Evolutionary conservation across 2,888 invertebrate genomes (phyloP).

Genomic region (Coronaproctus castanopsis): DNA sequence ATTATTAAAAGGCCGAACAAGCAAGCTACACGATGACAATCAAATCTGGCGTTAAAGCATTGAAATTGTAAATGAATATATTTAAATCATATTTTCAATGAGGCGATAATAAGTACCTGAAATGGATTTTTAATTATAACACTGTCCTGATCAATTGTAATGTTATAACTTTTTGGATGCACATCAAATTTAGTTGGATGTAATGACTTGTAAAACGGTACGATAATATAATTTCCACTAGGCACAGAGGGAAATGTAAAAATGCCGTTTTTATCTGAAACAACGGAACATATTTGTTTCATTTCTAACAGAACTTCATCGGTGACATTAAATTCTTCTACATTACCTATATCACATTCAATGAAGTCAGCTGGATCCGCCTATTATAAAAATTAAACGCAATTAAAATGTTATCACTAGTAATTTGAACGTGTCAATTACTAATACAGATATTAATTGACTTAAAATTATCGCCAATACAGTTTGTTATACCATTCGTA

Average conservation of each 20-base stretch:
- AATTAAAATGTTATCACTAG: not conserved
- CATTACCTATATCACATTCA: slow-evolving; percentile 37
- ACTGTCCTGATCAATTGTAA: slow-evolving; percentile 48
- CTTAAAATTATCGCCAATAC: too few relatives aligned
- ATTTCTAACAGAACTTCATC: slow-evolving; percentile 22
- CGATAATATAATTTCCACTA: slow-evolving; percentile 55
- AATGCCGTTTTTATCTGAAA: slow-evolving; percentile 47
- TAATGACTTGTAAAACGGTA: slow-evolving; percentile 43
- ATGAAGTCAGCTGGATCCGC: slow-evolving; percentile 10
- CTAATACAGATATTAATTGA: not conserved
- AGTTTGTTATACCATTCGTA: too few relatives aligned
- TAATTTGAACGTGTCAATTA: not conserved
- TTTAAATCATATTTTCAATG: too few relatives aligned
- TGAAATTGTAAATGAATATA: too few relatives aligned
- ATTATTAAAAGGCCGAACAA: too few relatives aligned
- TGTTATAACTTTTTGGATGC: slow-evolving; percentile 44
- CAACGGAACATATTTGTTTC: slow-evolving; percentile 49
- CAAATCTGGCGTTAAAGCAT: too few relatives aligned
- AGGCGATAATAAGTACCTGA: slow-evolving; percentile 36
- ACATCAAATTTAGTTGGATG: slow-evolving; percentile 55
- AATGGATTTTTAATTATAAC: slow-evolving; percentile 41
- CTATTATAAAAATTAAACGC: slow-evolving; percentile 5
- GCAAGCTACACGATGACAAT: too few relatives aligned
- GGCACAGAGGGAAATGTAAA: slow-evolving; percentile 62
- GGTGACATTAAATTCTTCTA: slow-evolving; percentile 32